Percentiles rank a stretch among this genome's conserved stretches.
Evolutionary conservation across 2,113 vertebrate species (phyloP).

Genomic region (Neotoma lepida): DNA sequence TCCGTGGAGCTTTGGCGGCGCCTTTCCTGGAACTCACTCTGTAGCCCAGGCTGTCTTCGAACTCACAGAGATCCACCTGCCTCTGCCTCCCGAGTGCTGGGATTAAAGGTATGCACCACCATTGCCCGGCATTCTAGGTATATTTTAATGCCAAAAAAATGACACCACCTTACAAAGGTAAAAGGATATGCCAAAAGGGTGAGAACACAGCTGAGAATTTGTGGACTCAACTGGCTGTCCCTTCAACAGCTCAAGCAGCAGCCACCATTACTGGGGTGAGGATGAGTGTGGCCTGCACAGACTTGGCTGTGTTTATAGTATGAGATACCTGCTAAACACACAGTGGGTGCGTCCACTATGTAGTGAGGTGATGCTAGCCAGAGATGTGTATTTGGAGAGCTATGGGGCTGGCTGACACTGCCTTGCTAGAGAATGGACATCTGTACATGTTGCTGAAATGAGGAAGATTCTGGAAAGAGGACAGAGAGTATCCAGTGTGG

Average conservation of each 20-base stretch:
- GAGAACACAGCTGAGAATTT: not conserved
- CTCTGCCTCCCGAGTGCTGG: no score
- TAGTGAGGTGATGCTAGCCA: not conserved
- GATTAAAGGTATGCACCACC: no score
- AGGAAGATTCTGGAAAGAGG: not conserved
- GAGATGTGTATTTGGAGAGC: not conserved
- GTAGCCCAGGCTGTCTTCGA: no score
- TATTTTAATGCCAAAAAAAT: not conserved
- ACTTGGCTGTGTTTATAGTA: not conserved
- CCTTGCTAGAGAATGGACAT: not conserved
- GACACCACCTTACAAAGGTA: not conserved
- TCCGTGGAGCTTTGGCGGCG: no score
- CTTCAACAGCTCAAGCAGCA: not conserved
- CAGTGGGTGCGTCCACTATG: not conserved
- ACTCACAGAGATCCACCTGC: no score
- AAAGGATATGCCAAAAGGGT: not conserved
- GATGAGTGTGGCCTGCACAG: not conserved
- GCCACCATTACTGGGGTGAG: not conserved
- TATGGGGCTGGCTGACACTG: not conserved
- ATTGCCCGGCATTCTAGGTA: no score
- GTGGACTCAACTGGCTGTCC: not conserved
- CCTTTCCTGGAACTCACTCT: no score
- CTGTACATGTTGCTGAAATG: not conserved
- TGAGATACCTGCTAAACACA: not conserved
- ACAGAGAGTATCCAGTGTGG: not conserved